phyloP scores from a whole-genome alignment of 92 coral and sea anemone species.

The Porites divaricata region DNA sequence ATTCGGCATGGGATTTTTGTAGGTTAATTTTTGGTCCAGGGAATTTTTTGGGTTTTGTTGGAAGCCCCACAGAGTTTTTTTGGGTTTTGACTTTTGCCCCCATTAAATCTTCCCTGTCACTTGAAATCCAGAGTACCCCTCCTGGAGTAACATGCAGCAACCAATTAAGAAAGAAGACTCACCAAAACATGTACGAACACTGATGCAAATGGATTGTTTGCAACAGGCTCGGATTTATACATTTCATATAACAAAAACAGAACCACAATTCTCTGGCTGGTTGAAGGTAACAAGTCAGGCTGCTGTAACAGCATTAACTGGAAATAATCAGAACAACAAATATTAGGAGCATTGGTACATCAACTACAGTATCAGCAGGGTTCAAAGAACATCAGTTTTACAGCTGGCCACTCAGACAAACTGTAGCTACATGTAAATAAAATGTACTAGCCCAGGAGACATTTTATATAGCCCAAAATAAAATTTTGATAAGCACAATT shows the following conservation, averaged over 20 bases:
- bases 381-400: background rate
- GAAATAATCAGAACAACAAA: background rate
- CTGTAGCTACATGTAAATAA: background rate
- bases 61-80: too few species aligned
- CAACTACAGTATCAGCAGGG: background rate
- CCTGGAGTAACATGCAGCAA: too few species aligned
- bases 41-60: too few species aligned
- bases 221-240: slow-evolving; percentile 87
- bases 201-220: slow-evolving; percentile 93
- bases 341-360: background rate
- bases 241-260: slow-evolving; percentile 92
- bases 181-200: slow-evolving; percentile 94
- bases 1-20: too few species aligned
- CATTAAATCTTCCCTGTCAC: too few species aligned
- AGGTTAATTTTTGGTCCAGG: too few species aligned
- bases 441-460: too few species aligned
- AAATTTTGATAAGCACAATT: too few species aligned
- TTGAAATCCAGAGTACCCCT: too few species aligned
- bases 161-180: slow-evolving; percentile 3
- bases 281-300: slow-evolving; percentile 86
- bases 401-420: background rate
- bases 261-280: slow-evolving; percentile 78
- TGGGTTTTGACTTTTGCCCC: too few species aligned
- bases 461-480: too few species aligned
- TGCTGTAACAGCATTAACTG: slow-evolving; percentile 91